Conservation (phyloP, 2,888 invertebrate species). For the Nomada flava region DNA sequence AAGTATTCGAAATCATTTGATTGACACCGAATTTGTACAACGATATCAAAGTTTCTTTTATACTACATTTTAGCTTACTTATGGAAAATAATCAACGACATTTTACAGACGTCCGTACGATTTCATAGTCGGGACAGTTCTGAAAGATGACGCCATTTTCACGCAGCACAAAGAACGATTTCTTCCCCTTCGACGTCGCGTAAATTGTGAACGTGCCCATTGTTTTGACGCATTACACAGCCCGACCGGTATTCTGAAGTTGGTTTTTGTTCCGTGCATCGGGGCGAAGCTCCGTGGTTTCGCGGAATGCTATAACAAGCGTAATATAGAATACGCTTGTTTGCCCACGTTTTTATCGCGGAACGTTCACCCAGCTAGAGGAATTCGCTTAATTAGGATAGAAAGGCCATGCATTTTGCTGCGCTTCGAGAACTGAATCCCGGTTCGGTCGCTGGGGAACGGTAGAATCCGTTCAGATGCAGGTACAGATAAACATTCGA, state of each 20-base stretch:
- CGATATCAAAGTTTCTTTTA: background rate
- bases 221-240: background rate
- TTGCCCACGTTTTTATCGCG: background rate
- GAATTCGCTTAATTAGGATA: background rate
- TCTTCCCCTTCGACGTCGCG: background rate
- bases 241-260: background rate
- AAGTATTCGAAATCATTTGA: no score
- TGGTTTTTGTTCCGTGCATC: constrained; percentile 1
- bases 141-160: no score
- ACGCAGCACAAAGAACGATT: no score
- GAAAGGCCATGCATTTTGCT: background rate
- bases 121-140: no score
- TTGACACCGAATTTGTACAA: no score
- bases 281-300: background rate
- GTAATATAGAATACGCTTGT: constrained; percentile 1
- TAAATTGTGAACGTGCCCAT: constrained; percentile 10
- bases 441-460: no score
- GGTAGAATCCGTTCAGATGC: background rate
- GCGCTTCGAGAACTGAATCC: background rate
- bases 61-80: no score
- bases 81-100: no score
- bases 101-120: no score
- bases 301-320: background rate
- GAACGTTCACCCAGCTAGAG: background rate
- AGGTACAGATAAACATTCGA: no score